A percentile compares a stretch with the other conserved stretches of the same genome.
Conservation (phyloP, 2,797 vertebrate genomes). For the Eutrigla gurnardus region DNA sequence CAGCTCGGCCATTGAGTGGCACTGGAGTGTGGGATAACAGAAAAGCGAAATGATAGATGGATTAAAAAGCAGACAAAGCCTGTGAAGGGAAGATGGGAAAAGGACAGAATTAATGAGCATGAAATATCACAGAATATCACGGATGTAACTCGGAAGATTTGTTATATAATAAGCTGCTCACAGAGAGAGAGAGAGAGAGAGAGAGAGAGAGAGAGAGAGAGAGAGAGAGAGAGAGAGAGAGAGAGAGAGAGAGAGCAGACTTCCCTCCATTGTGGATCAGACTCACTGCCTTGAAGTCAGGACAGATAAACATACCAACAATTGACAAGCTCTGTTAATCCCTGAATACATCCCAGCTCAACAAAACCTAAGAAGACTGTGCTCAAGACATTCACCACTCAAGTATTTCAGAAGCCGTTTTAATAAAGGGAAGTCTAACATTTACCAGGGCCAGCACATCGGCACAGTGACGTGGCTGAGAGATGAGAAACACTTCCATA, state of each 20-base stretch:
- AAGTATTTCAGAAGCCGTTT: slow-evolving; percentile 10
- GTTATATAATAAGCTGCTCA: slow-evolving; percentile 32
- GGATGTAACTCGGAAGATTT: slow-evolving; percentile 25
- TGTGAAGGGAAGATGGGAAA: slow-evolving; percentile 1
- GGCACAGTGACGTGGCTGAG: slow-evolving; percentile 3
- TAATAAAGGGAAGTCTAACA: slow-evolving; percentile 21
- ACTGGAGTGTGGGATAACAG: slow-evolving; percentile 40
- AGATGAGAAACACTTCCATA: too few species aligned
- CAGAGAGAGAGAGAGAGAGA: not conserved
- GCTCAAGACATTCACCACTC: not conserved
- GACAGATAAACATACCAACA: slow-evolving; percentile 20
- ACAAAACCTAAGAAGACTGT: not conserved
- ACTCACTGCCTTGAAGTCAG: slow-evolving; percentile 18
- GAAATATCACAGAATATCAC: slow-evolving; percentile 19
- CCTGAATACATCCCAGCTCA: slow-evolving; percentile 3
- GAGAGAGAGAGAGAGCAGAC: slow-evolving; percentile 10
- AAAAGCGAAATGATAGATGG: not conserved
- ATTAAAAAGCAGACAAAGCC: slow-evolving; percentile 8
- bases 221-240: too few species aligned
- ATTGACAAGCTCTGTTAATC: slow-evolving; percentile 3
- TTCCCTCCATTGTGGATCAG: slow-evolving; percentile 9
- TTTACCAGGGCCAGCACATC: slow-evolving; percentile 25
- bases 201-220: too few species aligned
- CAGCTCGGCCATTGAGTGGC: slow-evolving; percentile 34
- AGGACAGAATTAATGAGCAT: slow-evolving; percentile 31